Evolutionary conservation across 2,113 vertebrate genomes (phyloP).

Genomic region (Microcebus griseorufus): DNA sequence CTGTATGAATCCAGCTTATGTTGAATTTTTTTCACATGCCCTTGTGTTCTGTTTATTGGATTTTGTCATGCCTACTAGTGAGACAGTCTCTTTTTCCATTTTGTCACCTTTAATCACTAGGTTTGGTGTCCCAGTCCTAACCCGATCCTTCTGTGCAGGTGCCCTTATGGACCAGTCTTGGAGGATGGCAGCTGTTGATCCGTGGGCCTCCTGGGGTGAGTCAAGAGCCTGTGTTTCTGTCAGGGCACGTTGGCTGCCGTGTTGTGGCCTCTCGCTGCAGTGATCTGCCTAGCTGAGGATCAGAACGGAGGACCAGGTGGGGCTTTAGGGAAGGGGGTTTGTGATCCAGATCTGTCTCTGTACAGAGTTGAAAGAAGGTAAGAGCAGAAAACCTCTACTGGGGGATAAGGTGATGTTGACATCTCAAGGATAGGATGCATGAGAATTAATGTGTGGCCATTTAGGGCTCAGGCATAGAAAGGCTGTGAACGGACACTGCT

Average conservation of each 20-base stretch:
- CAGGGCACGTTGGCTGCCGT: background rate
- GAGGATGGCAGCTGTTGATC: constrained; percentile 48
- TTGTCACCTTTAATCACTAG: background rate
- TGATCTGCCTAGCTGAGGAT: background rate
- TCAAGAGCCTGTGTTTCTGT: background rate
- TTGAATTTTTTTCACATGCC: background rate
- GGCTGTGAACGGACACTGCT: background rate
- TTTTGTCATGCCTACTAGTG: background rate
- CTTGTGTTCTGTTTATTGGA: background rate
- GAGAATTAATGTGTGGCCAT: background rate
- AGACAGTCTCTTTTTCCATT: background rate
- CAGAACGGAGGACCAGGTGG: background rate
- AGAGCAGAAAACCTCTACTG: background rate
- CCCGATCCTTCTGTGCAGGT: constrained; percentile 50
- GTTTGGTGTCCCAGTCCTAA: background rate
- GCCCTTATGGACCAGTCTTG: constrained; percentile 47
- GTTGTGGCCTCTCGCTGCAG: background rate
- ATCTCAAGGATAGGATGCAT: background rate
- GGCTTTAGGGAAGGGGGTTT: background rate
- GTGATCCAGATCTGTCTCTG: background rate
- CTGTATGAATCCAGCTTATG: background rate
- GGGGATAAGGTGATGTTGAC: background rate
- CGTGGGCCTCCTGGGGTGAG: constrained; percentile 68
- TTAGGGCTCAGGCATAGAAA: background rate
- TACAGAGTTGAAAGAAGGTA: background rate